Conservation (phyloP, 2,113 vertebrate genomes). For the Pygoscelis antarcticus region DNA sequence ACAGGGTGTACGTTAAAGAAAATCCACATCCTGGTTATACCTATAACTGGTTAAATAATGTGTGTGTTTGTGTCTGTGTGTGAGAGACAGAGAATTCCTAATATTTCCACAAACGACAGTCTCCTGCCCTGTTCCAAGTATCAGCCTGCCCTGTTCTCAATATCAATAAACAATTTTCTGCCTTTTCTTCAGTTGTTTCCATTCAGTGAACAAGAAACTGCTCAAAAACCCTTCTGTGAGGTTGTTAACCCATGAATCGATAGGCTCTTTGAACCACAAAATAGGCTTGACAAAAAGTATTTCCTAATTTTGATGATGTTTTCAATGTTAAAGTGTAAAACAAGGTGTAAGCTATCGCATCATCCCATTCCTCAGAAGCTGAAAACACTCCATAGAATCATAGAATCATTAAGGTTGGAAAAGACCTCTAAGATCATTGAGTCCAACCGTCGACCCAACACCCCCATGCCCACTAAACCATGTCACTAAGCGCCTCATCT, state of each 20-base stretch:
- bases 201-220: background rate
- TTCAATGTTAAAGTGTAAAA: background rate
- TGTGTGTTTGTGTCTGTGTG: background rate
- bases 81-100: background rate
- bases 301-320: background rate
- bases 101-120: background rate
- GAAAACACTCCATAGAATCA: background rate
- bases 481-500: no score
- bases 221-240: rapidly evolving
- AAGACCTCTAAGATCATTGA: no score
- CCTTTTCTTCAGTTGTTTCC: background rate
- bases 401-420: no score
- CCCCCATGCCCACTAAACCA: no score
- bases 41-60: background rate
- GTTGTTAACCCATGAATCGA: background rate
- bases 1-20: background rate
- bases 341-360: background rate
- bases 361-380: background rate
- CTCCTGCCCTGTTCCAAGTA: background rate
- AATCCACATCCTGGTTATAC: background rate
- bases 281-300: background rate
- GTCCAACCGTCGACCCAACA: no score
- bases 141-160: background rate
- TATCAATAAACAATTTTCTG: background rate
- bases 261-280: background rate